These are phyloP conservation scores for Bombus confusus DNA, from an alignment of 1,140 invertebrate species.

Conservation along the genomic window DNA sequence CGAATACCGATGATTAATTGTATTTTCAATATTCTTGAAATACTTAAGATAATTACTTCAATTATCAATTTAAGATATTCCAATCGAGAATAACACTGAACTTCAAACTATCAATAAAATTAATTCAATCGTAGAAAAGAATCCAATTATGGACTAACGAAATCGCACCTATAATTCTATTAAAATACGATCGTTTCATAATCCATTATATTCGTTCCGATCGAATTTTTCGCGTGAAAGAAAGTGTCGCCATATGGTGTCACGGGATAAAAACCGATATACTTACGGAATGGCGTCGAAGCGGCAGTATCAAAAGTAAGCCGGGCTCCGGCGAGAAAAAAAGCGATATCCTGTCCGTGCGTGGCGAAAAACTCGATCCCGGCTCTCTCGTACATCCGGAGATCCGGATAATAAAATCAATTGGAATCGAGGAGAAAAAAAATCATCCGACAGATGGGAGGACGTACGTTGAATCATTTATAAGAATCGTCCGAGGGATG, in stretches of 20 bases:
- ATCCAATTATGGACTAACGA: not conserved
- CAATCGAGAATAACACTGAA: too few species aligned
- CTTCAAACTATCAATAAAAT: too few species aligned
- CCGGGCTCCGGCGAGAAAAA: constrained; percentile 4
- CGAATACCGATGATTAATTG: too few species aligned
- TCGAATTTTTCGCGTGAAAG: constrained; percentile 5
- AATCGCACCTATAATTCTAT: not conserved
- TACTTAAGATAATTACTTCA: too few species aligned
- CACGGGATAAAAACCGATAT: constrained; percentile 57
- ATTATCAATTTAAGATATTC: too few species aligned
- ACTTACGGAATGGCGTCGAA: constrained; percentile 42
- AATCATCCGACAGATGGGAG: constrained; percentile 20
- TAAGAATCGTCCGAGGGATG: constrained; percentile 12
- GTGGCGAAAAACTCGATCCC: constrained; percentile 20
- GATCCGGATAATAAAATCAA: constrained; percentile 60
- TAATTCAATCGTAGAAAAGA: not conserved
- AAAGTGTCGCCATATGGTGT: constrained; percentile 51
- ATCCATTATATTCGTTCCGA: not conserved
- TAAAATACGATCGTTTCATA: not conserved
- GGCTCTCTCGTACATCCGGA: constrained; percentile 3
- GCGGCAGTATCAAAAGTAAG: constrained; percentile 58
- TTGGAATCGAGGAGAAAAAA: constrained; percentile 36
- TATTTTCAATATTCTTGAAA: too few species aligned
- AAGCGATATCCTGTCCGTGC: constrained; percentile 34
- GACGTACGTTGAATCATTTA: constrained; percentile 44